phyloP scores from a whole-genome alignment of 2,113 vertebrate species.

The Marmota flaviventris region DNA sequence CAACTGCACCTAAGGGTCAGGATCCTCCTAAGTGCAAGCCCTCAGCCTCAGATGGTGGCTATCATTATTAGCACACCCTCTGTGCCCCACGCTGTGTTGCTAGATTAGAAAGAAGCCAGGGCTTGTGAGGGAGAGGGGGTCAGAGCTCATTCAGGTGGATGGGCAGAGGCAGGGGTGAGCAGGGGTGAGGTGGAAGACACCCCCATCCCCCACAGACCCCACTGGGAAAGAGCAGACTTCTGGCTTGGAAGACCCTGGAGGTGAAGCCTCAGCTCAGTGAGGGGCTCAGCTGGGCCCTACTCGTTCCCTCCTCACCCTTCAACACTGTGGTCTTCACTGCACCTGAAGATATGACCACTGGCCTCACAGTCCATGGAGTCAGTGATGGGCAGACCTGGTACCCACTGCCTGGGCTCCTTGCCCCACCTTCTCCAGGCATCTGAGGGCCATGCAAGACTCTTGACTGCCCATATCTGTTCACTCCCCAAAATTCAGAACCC shows the following conservation, averaged over 20 bases:
- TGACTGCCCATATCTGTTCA: neutral
- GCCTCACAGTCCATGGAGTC: neutral
- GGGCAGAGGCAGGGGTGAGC: neutral
- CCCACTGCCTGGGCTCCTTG: neutral
- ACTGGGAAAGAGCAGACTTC: too few species aligned
- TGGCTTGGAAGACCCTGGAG: too few species aligned
- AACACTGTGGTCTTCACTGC: neutral
- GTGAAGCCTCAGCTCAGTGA: neutral
- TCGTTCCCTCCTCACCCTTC: too few species aligned
- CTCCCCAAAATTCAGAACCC: neutral
- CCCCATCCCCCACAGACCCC: too few species aligned
- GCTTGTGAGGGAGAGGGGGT: neutral
- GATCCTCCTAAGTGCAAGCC: neutral
- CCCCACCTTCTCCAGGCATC: neutral
- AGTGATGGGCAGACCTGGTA: too few species aligned
- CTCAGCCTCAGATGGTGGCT: neutral
- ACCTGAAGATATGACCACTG: fast-evolving
- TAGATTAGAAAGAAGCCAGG: neutral
- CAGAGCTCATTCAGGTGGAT: neutral
- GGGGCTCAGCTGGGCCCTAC: too few species aligned
- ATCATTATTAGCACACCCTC: neutral
- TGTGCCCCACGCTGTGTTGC: neutral
- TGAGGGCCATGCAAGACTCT: too few species aligned
- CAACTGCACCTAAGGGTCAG: neutral
- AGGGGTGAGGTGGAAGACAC: neutral